These are phyloP conservation scores for Eupithecia exiguata DNA, from an alignment of 2,888 invertebrate species.

Conservation along the genomic window DNA sequence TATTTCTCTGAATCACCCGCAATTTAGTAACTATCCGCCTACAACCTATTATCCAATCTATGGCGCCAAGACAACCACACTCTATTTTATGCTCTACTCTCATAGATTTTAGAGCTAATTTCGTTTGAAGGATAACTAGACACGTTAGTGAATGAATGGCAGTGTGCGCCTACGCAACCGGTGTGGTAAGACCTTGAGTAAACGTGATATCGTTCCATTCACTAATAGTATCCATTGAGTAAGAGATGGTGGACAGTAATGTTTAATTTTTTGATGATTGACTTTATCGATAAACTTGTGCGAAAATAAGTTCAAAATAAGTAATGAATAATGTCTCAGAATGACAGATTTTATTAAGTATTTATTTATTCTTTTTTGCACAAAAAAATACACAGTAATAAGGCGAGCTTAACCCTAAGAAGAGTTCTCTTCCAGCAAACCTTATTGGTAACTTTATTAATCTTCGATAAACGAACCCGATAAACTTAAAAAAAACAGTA, in stretches of 20 bases:
- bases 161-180: constrained; percentile 58
- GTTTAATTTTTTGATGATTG: background rate
- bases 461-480: no score
- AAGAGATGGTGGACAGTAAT: background rate
- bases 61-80: constrained; percentile 34
- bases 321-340: no score
- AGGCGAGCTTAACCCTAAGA: no score
- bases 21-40: constrained; percentile 57
- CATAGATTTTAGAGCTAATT: background rate
- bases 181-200: constrained; percentile 52
- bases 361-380: no score
- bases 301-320: background rate
- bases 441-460: no score
- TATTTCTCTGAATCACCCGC: constrained; percentile 53
- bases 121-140: constrained; percentile 20
- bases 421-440: no score
- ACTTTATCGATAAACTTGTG: background rate
- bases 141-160: constrained; percentile 52
- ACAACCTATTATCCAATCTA: constrained; percentile 58
- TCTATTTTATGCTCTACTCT: background rate
- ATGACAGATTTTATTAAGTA: no score
- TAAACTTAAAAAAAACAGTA: no score
- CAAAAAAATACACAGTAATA: no score
- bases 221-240: background rate
- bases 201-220: constrained; percentile 45